Base-by-base conservation (phyloP, 2,797 vertebrate genomes). In the Cyclopterus lumpus region DNA sequence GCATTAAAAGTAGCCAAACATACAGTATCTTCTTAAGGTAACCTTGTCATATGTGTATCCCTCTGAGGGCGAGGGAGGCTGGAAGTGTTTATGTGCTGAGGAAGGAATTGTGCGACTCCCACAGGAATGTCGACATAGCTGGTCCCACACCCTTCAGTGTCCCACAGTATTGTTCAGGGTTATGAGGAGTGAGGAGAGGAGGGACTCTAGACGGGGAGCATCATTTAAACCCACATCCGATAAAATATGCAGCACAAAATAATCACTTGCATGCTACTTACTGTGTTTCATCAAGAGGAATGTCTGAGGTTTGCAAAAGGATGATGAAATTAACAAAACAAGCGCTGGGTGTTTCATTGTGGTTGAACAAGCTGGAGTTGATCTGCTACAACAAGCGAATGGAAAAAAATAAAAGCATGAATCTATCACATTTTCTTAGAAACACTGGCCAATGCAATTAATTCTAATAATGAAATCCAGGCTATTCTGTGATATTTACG, bases 101-200 rank as follows among this genome's bases (percentile, higher is more conserved):
- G 32, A 64, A 86, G 83, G 86, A 89, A 87, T 81, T 66, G 82
- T 79, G 82, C 4, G 77, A 73, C 69, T 85, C 86, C 92, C 91
- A 77, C 92, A 93, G 91, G 92, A 94, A 94, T 93, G 93, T 88
- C 80, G 81, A 82, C 87, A 91, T 86, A 84, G 90, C 87, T 78
- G 71, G 60, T 81, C 67, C 82, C 79, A 81, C 84, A 74, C 87
- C 88, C 81, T 73, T 20, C 63, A 75, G 61, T 24, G 71, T 70
- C 78, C 85, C 65, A 6, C 80, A 71, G 71, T 44, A 60, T 24
- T 3, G 10, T 16, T 80, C 66, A 69, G 77, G 71, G 76, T 86
- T 86, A 81, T 42, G 34, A 84, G 67, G 67, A 79, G 69, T 42
- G 69, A 67, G 58, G 66, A 63, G 70, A 78, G 51, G 46, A 75